Evolutionary conservation across 2,797 vertebrate genomes (phyloP).

Genomic region (Natrix natrix): DNA sequence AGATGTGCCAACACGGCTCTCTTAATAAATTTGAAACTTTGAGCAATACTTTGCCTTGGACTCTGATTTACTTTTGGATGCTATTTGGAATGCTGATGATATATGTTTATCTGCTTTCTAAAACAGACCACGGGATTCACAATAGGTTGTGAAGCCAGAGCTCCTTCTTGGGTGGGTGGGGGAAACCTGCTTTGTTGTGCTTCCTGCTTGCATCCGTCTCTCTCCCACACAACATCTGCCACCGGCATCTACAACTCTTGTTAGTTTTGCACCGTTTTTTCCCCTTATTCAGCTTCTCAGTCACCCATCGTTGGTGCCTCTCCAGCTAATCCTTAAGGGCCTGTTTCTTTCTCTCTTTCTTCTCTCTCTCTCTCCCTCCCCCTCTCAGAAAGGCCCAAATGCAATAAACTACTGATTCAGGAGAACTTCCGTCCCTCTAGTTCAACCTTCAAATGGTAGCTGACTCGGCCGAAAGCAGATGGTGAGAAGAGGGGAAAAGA

Average conservation of each 20-base stretch:
- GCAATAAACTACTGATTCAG: constrained; percentile 26
- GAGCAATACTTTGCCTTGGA: no score
- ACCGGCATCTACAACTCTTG: background rate
- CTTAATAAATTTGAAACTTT: no score
- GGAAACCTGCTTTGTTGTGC: background rate
- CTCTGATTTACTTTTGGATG: no score
- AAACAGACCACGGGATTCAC: background rate
- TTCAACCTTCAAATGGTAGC: constrained; percentile 39
- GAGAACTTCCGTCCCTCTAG: constrained; percentile 52
- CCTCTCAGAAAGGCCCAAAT: constrained; percentile 21
- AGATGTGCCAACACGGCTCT: no score
- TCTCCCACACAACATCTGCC: constrained; percentile 15
- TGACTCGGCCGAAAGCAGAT: constrained; percentile 20
- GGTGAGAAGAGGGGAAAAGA: background rate
- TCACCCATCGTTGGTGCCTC: constrained; percentile 39
- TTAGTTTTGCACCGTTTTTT: constrained; percentile 27
- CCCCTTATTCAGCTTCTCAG: constrained; percentile 36
- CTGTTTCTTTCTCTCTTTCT: constrained; percentile 41
- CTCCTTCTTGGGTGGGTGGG: rapidly evolving
- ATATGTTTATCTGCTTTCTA: background rate
- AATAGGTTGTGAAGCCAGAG: background rate
- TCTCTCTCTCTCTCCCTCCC: constrained; percentile 14
- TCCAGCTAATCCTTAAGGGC: constrained; percentile 45
- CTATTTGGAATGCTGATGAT: no score
- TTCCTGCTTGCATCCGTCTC: background rate